Base-by-base conservation (phyloP, 2,113 vertebrate species). In the Harpagus bidentatus region DNA sequence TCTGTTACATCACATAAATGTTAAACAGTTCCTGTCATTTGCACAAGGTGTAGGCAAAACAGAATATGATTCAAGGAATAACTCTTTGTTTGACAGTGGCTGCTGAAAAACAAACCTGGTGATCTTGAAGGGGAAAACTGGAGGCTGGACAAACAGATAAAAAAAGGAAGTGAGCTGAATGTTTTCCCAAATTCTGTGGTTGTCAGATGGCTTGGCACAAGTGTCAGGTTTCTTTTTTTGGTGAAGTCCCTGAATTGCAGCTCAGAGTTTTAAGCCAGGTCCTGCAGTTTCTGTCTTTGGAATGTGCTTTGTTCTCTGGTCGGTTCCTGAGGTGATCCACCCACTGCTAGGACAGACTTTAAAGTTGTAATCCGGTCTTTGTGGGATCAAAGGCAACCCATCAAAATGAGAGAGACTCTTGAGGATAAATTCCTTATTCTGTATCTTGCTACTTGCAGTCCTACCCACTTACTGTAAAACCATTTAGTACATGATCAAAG, bases 251-350 rank as follows among this genome's bases (percentile, higher is more conserved):
- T 61, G 78, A 86, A 80, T 29, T 90, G 59, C 40, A 90, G 26
- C 78, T 90, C 13, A 16, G 58, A 76, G 48, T 82, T 95, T 59
- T 65, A 79, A 92, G 94, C 92, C 86, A 96, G 58, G 32, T 92
- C 83, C 73, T 88, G 20, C 56, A 81, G 2, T 83, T 97, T 83
- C 55, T 94, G n/a, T 63, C 69, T 81, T 86, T 87, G 92, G 77
- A 95, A 95, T 95, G 91, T 86, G 48, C 80, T 97, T 97, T 97
- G 90, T 92, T 96, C 90, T 91, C 83, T 71, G 52, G 8, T 84
- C 7, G 1, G 77, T 78, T 96, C 73, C 74, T 59, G 90, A 92
- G 63, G 71, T 96, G 71, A 86, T 90, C 50, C 90, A 83, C 74
- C 80, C 94, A 84, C 82, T 55, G 34, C 86, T 86, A 92, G 88